Base-by-base conservation (phyloP, 2,113 vertebrate genomes). In the Gracilinanus agilis region DNA sequence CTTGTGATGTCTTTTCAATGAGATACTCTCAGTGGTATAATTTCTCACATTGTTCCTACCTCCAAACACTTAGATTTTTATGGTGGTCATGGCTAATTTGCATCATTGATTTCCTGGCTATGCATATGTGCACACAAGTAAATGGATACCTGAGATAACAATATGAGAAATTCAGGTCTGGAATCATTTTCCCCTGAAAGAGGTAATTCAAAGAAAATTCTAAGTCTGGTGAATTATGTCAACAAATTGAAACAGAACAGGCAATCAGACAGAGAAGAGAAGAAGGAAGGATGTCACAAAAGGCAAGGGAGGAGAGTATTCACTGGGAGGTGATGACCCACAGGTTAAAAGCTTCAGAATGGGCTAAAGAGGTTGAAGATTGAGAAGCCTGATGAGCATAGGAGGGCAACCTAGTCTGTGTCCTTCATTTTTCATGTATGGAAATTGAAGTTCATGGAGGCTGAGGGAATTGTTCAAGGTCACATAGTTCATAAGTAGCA, bases 1-100 rank as follows among this genome's bases (percentile, higher is more conserved):
- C 12, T 67, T 67, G 29, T 67, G 29, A 29, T 67, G 13, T 34
- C 58, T 67, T 11, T 67, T 67, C 29, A 58, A 8, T 27, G 27
- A 16, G 29, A 29, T 13, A 9, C 58, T 67, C 11, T 67, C 21
- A 16, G 56, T 58, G 29, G 27, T 34, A 67, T 67, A 34, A 34
- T 13, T 67, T 67, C 27, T 67, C 58, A 12, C 3, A 27, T 27
- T 67, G 27, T 12, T 67, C 34, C 27, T 67, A 3, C 55, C 44
- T 89, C 2, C 11, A 9, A 53, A 3, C 40, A 0, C 40, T 29
- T 19, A 2, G 0, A 11, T 67, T 29, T 67, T 61, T 23, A 58
- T 75, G 21, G 0, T 0, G 55, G 53, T 49, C 11, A 6, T 49
- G 67, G 55, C 53, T n/a, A 25, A 1, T 19, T 0, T 44, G 44